A percentile compares a stretch with the other conserved stretches of the same genome.
phyloP scores from a whole-genome alignment of 2,797 vertebrate genomes.

The Neosilurus hyrtlii region DNA sequence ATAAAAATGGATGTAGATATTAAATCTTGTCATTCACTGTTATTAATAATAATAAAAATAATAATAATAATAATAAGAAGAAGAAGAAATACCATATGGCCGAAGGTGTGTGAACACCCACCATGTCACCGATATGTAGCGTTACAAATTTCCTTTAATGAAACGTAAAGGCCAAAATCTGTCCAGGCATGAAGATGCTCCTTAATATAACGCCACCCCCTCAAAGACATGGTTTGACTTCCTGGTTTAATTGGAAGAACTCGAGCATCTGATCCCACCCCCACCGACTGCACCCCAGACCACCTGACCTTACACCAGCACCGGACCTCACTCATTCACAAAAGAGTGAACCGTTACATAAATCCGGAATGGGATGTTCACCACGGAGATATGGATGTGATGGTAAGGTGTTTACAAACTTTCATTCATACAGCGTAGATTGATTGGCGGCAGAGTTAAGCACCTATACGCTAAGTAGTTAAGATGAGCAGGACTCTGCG shows the following conservation, averaged over 20 bases:
- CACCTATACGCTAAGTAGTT: background rate
- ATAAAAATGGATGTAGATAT: background rate
- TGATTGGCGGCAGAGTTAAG: background rate
- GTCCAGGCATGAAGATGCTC: background rate
- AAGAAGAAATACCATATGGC: too few species aligned
- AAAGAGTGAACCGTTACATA: background rate
- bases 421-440: background rate
- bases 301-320: background rate
- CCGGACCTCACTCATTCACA: background rate
- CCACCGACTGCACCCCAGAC: background rate
- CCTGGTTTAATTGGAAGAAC: background rate
- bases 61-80: background rate
- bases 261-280: background rate
- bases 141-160: background rate
- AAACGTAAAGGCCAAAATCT: background rate
- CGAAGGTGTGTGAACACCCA: too few species aligned
- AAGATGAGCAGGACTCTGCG: background rate
- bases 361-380: background rate
- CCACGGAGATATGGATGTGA: background rate
- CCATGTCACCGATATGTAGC: too few species aligned
- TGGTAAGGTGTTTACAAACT: background rate
- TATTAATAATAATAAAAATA: background rate
- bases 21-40: background rate
- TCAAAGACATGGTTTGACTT: background rate
- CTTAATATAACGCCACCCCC: background rate